Evolutionary conservation across 37 sponge, comb jelly and placozoan genomes (phyloP), one percentile per base, ranked within the genome.

Genomic region (Beroe forskalii): DNA sequence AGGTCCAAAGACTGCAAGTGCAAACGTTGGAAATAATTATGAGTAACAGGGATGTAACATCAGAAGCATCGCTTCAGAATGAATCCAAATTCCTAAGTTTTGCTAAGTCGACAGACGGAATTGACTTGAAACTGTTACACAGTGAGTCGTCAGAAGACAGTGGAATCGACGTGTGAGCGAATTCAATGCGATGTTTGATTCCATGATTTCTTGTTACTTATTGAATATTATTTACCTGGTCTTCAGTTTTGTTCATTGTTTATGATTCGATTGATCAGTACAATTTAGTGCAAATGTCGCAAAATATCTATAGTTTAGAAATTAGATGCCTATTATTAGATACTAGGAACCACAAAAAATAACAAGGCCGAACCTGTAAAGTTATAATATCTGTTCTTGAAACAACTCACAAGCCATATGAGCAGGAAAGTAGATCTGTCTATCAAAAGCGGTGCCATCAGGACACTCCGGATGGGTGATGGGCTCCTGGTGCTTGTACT

Each of bases 401-500:
- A n/a, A n/a, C n/a, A n/a, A 80, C 86, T 41, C 30, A 80, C 86
- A 23, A 1, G 86, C 37, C 27, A 80, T 20, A 30, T 80, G 86
- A n/a, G 14, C 0, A 30, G 86, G 86, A 43, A 80, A 3, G 86
- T 80, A 80, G 44, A 80, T 80, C 55, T 80, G 86, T 20, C 86
- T 41, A 24, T 80, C 86, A 25, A 33, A 80, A 9, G 86, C 86
- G n/a, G 86, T 80, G 4, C 86, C 86, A 3, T 80, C 86, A 40
- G 86, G 86, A 25, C 55, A 80, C 55, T 44, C 44, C 1, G 86
- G 86, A 38, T 80, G 86, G 55, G 42, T 80, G 55, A 80, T 80
- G 3, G 86, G 86, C 42, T 80, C 86, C 9, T 32, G 86, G 40
- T 80, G 86, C 40, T 80, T 80, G 86, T 80, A 80, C 30, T 80